Base-by-base conservation (phyloP, 2,888 invertebrate species). In the Caenorhabditis plicata region DNA sequence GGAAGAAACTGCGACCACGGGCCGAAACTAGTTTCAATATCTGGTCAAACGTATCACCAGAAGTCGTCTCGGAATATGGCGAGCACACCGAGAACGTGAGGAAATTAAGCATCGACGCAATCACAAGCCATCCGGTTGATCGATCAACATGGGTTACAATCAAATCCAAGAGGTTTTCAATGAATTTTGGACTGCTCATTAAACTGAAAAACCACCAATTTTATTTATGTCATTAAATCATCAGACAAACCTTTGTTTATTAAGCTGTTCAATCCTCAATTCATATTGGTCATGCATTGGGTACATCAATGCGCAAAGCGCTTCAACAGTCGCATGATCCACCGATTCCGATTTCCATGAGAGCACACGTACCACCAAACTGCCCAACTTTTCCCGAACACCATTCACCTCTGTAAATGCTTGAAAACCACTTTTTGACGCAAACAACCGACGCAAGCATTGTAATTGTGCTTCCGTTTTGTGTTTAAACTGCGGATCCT, bases 21-120 rank as follows among this genome's bases (percentile, higher is more conserved):
- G 88, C 87, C 4, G 98, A 92, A 1, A 96, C 94, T 87, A 96
- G 88, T 83, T 92, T 91, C 22, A 96, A 83, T 46, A 96, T 85
- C 72, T 88, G 88, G 82, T 98, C 96, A 83, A 94, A 93, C 81
- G 92, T 57, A 3, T 64, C 57, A 19, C 47, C 62, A 7, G 55
- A 93, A 0, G 98, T 98, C 4, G 98, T 99, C 84, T 99, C 98
- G 80, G 93, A 92, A 84, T 96, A 98, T 4, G 98, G 98, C 64
- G 95, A 92, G 84, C 98, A 99, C 35, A 98, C 86, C 3, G 94
- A 90, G 84, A 95, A 98, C 32, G 96, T 98, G 64, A 98, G 85
- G 81, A 99, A 92, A 83, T 98, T 98, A 81, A 98, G 85, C 94
- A 99, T 94, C 66, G 94, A 91, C 26, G 94, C 90, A 64, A 98